A percentile compares a stretch with the other conserved stretches of the same genome.
phyloP scores from a whole-genome alignment of 2,113 vertebrate genomes.

The Parus major region DNA sequence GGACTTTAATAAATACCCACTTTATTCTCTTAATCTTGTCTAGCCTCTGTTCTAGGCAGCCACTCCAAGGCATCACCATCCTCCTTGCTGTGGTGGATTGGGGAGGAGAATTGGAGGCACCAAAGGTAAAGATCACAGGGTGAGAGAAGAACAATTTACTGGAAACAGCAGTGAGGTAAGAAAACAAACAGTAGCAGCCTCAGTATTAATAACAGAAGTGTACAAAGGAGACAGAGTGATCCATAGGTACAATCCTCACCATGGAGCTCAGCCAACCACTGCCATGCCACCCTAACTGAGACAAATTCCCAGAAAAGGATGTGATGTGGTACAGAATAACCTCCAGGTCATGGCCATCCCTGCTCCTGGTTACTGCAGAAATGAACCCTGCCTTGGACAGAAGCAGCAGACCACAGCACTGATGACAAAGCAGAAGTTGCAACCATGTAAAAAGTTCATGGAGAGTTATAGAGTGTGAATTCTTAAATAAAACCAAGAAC shows the following conservation, averaged over 20 bases:
- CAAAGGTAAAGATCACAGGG: background rate
- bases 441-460: background rate
- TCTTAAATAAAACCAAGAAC: background rate
- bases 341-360: background rate
- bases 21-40: background rate
- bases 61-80: background rate
- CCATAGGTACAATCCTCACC: background rate
- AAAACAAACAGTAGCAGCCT: background rate
- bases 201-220: background rate
- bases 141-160: background rate
- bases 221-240: background rate
- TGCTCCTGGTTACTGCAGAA: background rate
- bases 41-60: background rate
- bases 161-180: too few species aligned
- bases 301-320: background rate
- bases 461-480: rapidly evolving
- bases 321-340: background rate
- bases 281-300: background rate
- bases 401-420: background rate
- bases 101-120: background rate
- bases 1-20: background rate
- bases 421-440: background rate
- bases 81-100: background rate
- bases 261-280: background rate
- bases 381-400: too few species aligned